Evolutionary conservation across 30 jellyfish, hydroid and myxozoan genomes (phyloP).

Genomic region (Hydractinia symbiolongicarpus): DNA sequence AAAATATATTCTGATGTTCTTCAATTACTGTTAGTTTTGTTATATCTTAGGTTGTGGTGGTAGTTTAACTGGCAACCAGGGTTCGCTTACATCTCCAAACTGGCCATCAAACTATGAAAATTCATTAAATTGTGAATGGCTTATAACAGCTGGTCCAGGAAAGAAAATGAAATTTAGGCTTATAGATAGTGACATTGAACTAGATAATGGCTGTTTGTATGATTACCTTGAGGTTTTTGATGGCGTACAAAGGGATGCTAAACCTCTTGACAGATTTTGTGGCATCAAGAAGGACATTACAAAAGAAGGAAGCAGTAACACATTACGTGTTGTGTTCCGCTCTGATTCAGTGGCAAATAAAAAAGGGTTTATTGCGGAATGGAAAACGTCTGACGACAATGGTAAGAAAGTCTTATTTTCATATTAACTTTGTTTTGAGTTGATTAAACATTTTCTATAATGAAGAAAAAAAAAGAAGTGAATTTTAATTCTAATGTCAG

Average conservation of each 20-base stretch:
- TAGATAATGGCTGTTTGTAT: slow-evolving; percentile 25
- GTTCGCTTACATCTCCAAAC: slow-evolving; percentile 53
- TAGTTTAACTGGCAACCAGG: slow-evolving; percentile 24
- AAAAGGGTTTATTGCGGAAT: slow-evolving; percentile 5
- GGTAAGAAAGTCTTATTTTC: no score
- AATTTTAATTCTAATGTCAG: no score
- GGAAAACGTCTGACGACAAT: not conserved
- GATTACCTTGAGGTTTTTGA: slow-evolving; percentile 60
- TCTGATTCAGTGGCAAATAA: slow-evolving; percentile 7
- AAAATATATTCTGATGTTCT: no score
- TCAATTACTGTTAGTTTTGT: not conserved
- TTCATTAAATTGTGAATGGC: slow-evolving; percentile 32
- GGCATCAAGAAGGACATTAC: not conserved
- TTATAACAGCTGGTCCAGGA: slow-evolving; percentile 32
- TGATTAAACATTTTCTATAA: no score
- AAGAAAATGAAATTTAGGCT: slow-evolving; percentile 7
- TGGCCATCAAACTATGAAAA: slow-evolving; percentile 54
- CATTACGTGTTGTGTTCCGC: slow-evolving; percentile 1
- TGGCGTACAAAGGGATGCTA: slow-evolving; percentile 18
- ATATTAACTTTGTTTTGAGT: no score
- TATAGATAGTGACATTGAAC: slow-evolving; percentile 31
- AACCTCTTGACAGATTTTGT: slow-evolving; percentile 41
- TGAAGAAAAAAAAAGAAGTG: no score
- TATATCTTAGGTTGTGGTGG: slow-evolving; percentile 66
- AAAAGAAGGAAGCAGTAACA: not conserved